Conservation (phyloP, 2,888 invertebrate species). For the Gisinianus flammeolus region DNA sequence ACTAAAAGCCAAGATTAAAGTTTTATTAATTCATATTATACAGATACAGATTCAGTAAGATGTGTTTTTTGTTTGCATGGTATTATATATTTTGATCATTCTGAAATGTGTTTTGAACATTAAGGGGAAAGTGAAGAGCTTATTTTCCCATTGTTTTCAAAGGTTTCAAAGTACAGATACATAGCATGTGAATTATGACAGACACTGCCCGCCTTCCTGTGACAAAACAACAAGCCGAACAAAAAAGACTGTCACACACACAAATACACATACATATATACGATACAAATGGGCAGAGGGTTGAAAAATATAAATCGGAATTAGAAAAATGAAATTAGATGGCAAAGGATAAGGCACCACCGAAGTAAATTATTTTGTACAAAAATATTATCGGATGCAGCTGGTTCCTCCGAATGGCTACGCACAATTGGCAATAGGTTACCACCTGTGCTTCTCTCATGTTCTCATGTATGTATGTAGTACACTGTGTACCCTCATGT, state of each 20-base stretch:
- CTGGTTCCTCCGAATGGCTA: constrained; percentile 21
- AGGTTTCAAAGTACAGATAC: too few species aligned
- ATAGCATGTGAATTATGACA: neutral
- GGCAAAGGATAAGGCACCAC: neutral
- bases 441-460: constrained; percentile 26
- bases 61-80: too few species aligned
- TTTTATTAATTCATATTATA: too few species aligned
- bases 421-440: constrained; percentile 36
- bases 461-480: neutral
- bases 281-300: neutral
- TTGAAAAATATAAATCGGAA: neutral
- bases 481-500: neutral
- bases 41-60: too few species aligned
- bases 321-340: neutral
- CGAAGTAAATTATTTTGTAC: neutral
- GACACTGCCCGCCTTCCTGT: neutral
- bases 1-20: too few species aligned
- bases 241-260: too few species aligned
- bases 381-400: constrained; percentile 16
- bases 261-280: too few species aligned
- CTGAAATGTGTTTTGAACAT: too few species aligned
- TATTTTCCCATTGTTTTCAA: too few species aligned
- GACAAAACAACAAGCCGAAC: neutral
- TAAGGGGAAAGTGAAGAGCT: too few species aligned
- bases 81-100: too few species aligned